Evolutionary conservation across 1,140 invertebrate species (phyloP).

Genomic region (Phymastichus coffea): DNA sequence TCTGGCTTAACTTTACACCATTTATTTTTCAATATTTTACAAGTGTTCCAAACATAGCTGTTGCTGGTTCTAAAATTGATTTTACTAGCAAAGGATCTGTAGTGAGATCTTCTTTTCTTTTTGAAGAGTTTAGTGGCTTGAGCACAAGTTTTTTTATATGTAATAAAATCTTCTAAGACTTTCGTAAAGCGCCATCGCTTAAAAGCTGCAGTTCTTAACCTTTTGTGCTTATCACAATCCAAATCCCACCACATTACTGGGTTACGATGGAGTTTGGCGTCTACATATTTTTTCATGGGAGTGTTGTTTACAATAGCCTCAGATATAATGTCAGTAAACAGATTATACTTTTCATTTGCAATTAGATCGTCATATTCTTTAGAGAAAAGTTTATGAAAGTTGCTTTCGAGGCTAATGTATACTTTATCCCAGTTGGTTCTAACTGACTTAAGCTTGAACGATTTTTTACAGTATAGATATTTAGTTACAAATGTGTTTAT

Average conservation of each 20-base stretch:
- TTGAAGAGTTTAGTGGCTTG: too few species aligned
- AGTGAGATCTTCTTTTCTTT: too few species aligned
- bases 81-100: not conserved
- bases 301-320: not conserved
- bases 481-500: not conserved
- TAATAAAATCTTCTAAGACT: too few species aligned
- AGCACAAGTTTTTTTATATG: too few species aligned
- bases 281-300: not conserved
- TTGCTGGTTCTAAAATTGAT: not conserved
- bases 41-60: not conserved
- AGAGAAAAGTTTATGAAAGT: not conserved
- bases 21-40: not conserved
- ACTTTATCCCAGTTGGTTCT: not conserved
- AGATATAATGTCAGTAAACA: not conserved
- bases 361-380: not conserved
- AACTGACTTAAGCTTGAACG: not conserved
- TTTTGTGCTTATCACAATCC: constrained; percentile 11
- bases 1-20: not conserved
- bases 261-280: not conserved
- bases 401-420: not conserved
- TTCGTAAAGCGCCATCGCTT: too few species aligned
- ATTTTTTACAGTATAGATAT: not conserved
- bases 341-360: not conserved
- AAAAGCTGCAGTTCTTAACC: constrained; percentile 1
- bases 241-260: constrained; percentile 21